Conservation (phyloP, 1,140 invertebrate genomes). For the Littorina saxatilis region DNA sequence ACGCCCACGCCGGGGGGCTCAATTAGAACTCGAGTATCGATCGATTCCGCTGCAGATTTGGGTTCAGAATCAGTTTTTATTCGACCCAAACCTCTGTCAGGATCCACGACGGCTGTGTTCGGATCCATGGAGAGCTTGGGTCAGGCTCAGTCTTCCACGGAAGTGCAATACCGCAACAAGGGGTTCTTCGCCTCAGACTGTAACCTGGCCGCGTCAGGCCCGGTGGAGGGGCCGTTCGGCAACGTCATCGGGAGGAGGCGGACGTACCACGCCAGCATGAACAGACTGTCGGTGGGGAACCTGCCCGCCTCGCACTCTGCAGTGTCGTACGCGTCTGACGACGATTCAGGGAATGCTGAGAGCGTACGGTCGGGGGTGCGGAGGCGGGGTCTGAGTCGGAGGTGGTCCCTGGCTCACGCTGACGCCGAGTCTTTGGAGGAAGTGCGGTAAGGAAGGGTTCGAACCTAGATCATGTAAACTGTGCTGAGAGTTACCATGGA, state of each 20-base stretch:
- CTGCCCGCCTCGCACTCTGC: neutral
- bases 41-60: slow-evolving; percentile 7
- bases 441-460: slow-evolving; percentile 14
- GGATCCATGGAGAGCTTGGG: slow-evolving; percentile 29
- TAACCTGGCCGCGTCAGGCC: neutral
- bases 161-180: slow-evolving; percentile 30
- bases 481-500: too few species aligned
- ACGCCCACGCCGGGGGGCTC: neutral
- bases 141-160: neutral
- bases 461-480: too few species aligned
- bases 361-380: neutral
- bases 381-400: neutral
- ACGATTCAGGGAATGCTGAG: neutral
- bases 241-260: neutral
- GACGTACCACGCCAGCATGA: slow-evolving; percentile 26
- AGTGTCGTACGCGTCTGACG: neutral
- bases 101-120: slow-evolving; percentile 30
- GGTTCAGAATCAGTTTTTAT: slow-evolving; percentile 15
- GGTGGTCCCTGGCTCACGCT: slow-evolving; percentile 31
- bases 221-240: slow-evolving; percentile 18
- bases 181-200: slow-evolving; percentile 19
- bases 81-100: neutral
- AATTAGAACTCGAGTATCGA: neutral
- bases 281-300: neutral
- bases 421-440: slow-evolving; percentile 15